These are phyloP conservation scores for Spisula solida DNA, from an alignment of 2,888 invertebrate species.

Conservation along the genomic window DNA sequence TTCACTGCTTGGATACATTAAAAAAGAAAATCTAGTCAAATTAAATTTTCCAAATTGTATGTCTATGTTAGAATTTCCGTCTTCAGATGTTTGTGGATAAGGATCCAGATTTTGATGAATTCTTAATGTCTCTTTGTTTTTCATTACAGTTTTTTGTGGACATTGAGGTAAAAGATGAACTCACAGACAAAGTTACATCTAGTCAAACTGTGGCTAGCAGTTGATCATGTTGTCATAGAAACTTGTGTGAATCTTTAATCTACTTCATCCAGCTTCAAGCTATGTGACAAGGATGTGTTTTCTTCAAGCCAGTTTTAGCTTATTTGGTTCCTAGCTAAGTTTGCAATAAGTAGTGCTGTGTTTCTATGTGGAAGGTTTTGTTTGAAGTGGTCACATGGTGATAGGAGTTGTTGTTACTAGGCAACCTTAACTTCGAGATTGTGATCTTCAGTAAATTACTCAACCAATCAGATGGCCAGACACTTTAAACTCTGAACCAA, in stretches of 20 bases:
- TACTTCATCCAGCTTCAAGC: background rate
- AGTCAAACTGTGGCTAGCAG: slow-evolving; percentile 13
- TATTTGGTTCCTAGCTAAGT: background rate
- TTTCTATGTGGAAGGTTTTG: background rate
- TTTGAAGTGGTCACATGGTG: background rate
- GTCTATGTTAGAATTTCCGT: too few relatives aligned
- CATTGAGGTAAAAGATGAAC: slow-evolving; percentile 55
- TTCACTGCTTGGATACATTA: too few relatives aligned
- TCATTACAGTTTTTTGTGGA: slow-evolving; percentile 63
- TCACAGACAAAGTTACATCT: background rate
- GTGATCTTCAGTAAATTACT: background rate
- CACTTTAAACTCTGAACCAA: background rate
- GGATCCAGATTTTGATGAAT: too few relatives aligned
- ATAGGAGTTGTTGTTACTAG: background rate
- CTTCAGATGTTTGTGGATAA: too few relatives aligned
- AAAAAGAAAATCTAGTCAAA: too few relatives aligned
- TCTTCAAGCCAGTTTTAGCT: slow-evolving; percentile 1
- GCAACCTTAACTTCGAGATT: background rate
- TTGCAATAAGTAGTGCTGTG: background rate
- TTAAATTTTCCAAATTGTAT: too few relatives aligned
- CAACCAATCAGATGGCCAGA: background rate
- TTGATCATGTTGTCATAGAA: background rate
- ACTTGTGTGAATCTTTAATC: background rate
- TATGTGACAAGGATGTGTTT: background rate
- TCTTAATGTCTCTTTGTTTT: too few relatives aligned